Evolutionary conservation across 2,797 vertebrate species (phyloP), one percentile per base, ranked within the genome.

Genomic region (Eupleurogrammus muticus): DNA sequence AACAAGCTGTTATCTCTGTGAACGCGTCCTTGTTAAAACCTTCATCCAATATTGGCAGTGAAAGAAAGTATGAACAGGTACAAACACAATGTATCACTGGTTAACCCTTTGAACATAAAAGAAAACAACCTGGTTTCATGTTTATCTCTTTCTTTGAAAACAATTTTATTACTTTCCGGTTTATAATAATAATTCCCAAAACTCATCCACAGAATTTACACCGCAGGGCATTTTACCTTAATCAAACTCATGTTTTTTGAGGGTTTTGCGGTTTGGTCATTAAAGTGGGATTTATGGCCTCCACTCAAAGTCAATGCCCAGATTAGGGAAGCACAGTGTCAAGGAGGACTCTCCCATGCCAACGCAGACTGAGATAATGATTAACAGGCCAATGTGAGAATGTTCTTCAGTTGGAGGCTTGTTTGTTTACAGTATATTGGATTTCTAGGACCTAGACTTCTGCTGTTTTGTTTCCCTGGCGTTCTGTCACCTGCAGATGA

Each of bases 401-500:
- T 35, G 21, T 17, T 13, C 19, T 35, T 5, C 1, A 17, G 3
- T 59, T 20, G 32, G 1, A 42, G 17, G 6, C 3, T 42, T 5
- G 34, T 32, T 57, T 1, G n/a, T 56, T 28, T 38, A 36, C 35
- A n/a, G 59, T 38, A n/a, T 32, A n/a, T 38, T 2, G 2, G 44
- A 21, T 36, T 52, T 64, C 4, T 23, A 20, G 7, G 17, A 48
- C 71, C 34, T 1, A 12, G 9, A 0, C 20, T 66, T 16, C n/a
- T 28, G 10, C 5, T 48, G 34, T 67, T 48, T 36, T 2, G 12
- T 34, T 66, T 66, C 17, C 57, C 63, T 9, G 20, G 16, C 12
- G 36, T 48, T 52, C 16, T 14, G 11, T 70, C 74, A 74, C 68
- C 71, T 76, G 64, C 17, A 35, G 24, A 60, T 80, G 38, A 75